Base-by-base conservation (phyloP, 2,113 vertebrate species). In the Tachysurus fulvidraco region DNA sequence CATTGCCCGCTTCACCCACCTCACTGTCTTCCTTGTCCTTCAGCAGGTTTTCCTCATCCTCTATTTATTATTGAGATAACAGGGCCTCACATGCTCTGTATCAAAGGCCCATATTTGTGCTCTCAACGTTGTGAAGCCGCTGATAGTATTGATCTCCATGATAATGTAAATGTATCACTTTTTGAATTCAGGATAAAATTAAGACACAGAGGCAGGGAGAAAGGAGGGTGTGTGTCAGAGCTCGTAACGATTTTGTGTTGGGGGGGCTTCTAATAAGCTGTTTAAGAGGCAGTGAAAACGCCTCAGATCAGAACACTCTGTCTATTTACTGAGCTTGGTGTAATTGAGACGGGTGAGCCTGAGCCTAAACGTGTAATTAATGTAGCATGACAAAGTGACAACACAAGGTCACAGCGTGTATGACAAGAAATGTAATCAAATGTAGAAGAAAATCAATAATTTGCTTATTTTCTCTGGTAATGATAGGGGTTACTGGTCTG, bases 1-100 rank as follows among this genome's bases (percentile, higher is more conserved):
- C 97, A 95, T 96, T 96, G 96, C 97, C 94, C 96, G 95, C 64
- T 96, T 95, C 74, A 83, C 86, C 86, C 19, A 36, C 60, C 59
- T 59, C 73, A 55, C 60, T 17, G 41, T 67, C 67, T 83, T 50
- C 25, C 23, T 17, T 87, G 86, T 64, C 81, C 81, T 67, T 64
- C 69, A 83, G 46, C 19, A 60, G 78, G 19, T 81, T 11, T 60
- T 44, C 4, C 6, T 25, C 5, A 44, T 44, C 30, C 55, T 81
- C 60, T 54, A 78, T 46, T 4, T 54, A 78, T 78, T 54, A 67
- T 69, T 25, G 11, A 23, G 46, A 67, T 19, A 41, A 76, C 54
- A 46, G 5, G 3, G 36, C 30, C 54, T 6, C 12, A 67, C 23
- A 64, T 11, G 10, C 2, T 62, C 28, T 52, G 6, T 50, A 25